Evolutionary conservation across 2,888 invertebrate species (phyloP).

Genomic region (Amphimallon solstitiale): DNA sequence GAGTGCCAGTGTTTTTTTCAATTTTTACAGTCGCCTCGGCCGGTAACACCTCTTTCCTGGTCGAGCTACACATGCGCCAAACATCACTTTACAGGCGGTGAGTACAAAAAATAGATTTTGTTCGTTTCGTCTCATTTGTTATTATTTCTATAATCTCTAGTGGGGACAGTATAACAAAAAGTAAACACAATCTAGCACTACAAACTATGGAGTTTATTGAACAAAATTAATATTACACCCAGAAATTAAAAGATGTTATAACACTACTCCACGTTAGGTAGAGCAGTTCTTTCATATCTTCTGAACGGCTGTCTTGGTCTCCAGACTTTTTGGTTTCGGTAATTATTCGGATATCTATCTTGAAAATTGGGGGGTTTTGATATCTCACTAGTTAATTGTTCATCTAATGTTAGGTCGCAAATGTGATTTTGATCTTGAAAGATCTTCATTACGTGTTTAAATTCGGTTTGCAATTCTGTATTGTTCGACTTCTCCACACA

Average conservation of each 20-base stretch:
- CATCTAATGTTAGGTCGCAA: background rate
- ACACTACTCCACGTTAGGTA: slow-evolving; percentile 3
- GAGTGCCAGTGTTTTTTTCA: too few relatives aligned
- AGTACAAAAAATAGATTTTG: too few relatives aligned
- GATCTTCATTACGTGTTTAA: slow-evolving; percentile 17
- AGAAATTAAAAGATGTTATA: background rate
- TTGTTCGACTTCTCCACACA: background rate
- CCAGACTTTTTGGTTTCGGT: background rate
- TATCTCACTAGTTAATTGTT: slow-evolving; percentile 11
- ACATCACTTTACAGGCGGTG: too few relatives aligned
- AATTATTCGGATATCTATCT: background rate
- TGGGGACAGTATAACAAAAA: too few relatives aligned
- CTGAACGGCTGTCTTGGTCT: background rate
- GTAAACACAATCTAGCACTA: too few relatives aligned
- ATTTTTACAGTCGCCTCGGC: too few relatives aligned
- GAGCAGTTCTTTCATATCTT: background rate
- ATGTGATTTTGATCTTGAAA: slow-evolving; percentile 17
- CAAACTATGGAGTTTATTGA: too few relatives aligned
- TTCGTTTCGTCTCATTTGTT: too few relatives aligned
- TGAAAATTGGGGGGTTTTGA: background rate
- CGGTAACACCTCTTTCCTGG: too few relatives aligned
- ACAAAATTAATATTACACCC: too few relatives aligned
- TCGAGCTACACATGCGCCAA: too few relatives aligned
- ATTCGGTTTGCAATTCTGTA: slow-evolving; percentile 1
- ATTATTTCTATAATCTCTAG: too few relatives aligned